Evolutionary conservation across 2,113 vertebrate species (phyloP), one percentile per base, ranked within the genome.

Genomic region (Nematolebias whitei): DNA sequence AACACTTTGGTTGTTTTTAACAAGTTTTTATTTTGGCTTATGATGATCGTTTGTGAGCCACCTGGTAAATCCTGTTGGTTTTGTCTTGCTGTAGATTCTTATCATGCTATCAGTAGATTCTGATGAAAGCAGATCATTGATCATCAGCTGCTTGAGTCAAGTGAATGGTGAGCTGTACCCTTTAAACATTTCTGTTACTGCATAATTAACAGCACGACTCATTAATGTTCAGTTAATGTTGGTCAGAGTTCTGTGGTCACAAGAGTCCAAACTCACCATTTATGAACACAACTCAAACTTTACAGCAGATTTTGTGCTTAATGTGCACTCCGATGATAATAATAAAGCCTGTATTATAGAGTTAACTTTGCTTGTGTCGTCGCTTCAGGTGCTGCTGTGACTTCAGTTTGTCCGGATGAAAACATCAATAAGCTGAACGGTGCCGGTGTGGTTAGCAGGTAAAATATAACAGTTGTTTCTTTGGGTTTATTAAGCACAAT

Each of bases 161-260:
- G 77, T 92, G 66, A 79, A 91, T 62, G 96, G 96, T 98, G 90
- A 89, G 88, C 19, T 49, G 14, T n/a, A n/a, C 23, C 10, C 35
- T 44, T 19, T 0, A 53, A 16, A 20, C 13, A 1, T 18, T 32
- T n/a, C 41, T 52, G 2, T 20, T 2, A 44, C 32, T 24, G 22
- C 5, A 20, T 15, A 10, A 59, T 35, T 24, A 41, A 22, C 23
- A 53, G 58, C 32, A 40, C 20, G 8, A 5, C 20, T 41, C n/a
- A 16, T 24, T 23, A 1, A 18, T n/a, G n/a, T 3, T 18, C 13
- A 14, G 26, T 29, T 29, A 11, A 8, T 55, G 12, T 35, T 15
- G 14, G 19, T 20, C 11, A 20, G 19, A 55, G n/a, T n/a, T n/a
- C n/a, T n/a, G n/a, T n/a, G n/a, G n/a, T n/a, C n/a, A n/a, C n/a